phyloP scores from a whole-genome alignment of 1,140 invertebrate genomes.

The Pissodes strobi region DNA sequence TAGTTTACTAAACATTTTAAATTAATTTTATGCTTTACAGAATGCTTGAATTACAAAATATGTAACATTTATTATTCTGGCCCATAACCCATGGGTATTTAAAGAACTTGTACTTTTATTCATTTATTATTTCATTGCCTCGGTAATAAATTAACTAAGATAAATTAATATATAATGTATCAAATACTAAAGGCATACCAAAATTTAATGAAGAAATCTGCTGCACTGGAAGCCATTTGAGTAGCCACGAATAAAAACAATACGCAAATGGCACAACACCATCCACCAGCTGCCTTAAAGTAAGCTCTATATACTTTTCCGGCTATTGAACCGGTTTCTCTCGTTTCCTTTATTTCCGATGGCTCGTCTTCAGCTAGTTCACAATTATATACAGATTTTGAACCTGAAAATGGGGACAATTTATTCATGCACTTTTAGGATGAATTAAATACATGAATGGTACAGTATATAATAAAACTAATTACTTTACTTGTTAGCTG shows the following conservation, averaged over 20 bases:
- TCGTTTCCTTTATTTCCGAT: slow-evolving; percentile 39
- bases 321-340: slow-evolving; percentile 61
- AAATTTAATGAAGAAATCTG: slow-evolving; percentile 70
- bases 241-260: slow-evolving; percentile 61
- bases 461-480: no score
- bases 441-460: no score
- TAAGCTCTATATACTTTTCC: slow-evolving; percentile 64
- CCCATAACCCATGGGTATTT: no score
- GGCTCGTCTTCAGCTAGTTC: slow-evolving; percentile 38
- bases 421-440: no score
- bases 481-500: no score
- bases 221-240: slow-evolving; percentile 68
- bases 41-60: no score
- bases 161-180: not conserved
- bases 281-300: slow-evolving; percentile 62
- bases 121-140: no score
- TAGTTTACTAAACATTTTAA: no score
- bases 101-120: not conserved
- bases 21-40: no score
- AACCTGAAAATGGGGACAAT: slow-evolving; percentile 10
- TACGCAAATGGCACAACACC: slow-evolving; percentile 59
- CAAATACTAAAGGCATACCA: slow-evolving; percentile 60
- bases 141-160: no score
- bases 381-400: slow-evolving; percentile 40
- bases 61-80: no score